phyloP scores from a whole-genome alignment of 1,140 invertebrate species.

The Drosophila oshimai region DNA sequence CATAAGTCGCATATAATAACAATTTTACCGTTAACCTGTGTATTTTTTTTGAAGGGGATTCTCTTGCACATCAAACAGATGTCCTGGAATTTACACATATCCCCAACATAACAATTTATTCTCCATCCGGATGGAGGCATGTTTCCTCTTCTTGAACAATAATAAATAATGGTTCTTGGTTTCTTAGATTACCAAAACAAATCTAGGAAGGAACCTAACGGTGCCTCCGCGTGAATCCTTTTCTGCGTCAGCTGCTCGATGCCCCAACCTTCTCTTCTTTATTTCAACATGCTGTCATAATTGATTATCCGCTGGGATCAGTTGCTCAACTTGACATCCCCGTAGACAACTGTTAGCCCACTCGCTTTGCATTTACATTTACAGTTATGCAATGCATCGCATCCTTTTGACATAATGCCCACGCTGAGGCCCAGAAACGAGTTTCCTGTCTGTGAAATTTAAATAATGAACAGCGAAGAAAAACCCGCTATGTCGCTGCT shows the following conservation, averaged over 20 bases:
- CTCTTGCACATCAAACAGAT: slow-evolving; percentile 5
- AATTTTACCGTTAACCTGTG: slow-evolving; percentile 1
- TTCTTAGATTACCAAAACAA: background rate
- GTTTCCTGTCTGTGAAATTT: slow-evolving; percentile 71
- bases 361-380: slow-evolving; percentile 25
- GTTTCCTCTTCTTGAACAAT: background rate
- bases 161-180: background rate
- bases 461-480: slow-evolving; percentile 60
- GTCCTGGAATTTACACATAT: slow-evolving; percentile 13
- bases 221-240: slow-evolving; percentile 57
- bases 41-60: background rate
- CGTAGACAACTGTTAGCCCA: slow-evolving; percentile 61
- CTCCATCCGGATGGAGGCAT: background rate
- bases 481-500: slow-evolving; percentile 55
- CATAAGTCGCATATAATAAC: background rate
- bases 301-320: slow-evolving; percentile 61
- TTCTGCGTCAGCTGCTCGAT: slow-evolving; percentile 50
- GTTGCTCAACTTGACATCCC: slow-evolving; percentile 35
- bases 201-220: slow-evolving; percentile 52
- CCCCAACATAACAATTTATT: slow-evolving; percentile 1
- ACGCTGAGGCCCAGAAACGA: slow-evolving; percentile 50
- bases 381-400: slow-evolving; percentile 75
- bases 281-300: slow-evolving; percentile 61
- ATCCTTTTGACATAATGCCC: slow-evolving; percentile 60
- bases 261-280: slow-evolving; percentile 5